Evolutionary conservation across 2,888 invertebrate genomes (phyloP), one percentile per base, ranked within the genome.

Genomic region (Trichogramma dendrolimi): DNA sequence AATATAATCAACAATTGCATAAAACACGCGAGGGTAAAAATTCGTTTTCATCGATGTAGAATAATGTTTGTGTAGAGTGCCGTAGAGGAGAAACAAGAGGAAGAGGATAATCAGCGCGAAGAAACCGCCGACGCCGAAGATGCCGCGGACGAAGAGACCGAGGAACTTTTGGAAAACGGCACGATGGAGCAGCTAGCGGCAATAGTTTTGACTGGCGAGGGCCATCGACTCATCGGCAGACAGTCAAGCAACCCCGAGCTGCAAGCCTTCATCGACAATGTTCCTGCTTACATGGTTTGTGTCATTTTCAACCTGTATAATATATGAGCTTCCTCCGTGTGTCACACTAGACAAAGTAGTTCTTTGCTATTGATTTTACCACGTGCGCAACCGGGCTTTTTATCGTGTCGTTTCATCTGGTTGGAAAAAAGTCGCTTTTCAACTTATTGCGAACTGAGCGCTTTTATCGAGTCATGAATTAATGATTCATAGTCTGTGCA

Each of bases 111-210:
- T 42, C 40, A 11, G 42, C 48, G 6, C 8, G 69, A 71, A 56
- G 67, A 60, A 58, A 61, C 61, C 46, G 61, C 71, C 27, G 75
- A 75, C 53, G 73, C 73, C 58, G 76, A 73, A 8, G 72, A 67
- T 62, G 71, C 68, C 58, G 67, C 71, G n/a, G 88, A 89, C 68
- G 82, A 83, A 11, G 88, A 88, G 76, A 83, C 90, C 48, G 82
- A 84, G 60, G 83, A 84, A 67, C 82, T 91, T 68, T 85, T 91
- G 57, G 85, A 86, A 70, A 82, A 83, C 67, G 88, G 92, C 6
- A 93, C 93, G 74, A 89, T 96, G 88, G 94, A 94, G 76, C 90
- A 92, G 81, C 81, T 96, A 72, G 96, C 96, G 40, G 86, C 91
- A 57, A 81, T 96, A 71, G 94, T 96, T 10, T 82, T 96, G 38